Evolutionary conservation across 2,113 vertebrate species (phyloP).

Genomic region (Nerophis lumbriciformis): DNA sequence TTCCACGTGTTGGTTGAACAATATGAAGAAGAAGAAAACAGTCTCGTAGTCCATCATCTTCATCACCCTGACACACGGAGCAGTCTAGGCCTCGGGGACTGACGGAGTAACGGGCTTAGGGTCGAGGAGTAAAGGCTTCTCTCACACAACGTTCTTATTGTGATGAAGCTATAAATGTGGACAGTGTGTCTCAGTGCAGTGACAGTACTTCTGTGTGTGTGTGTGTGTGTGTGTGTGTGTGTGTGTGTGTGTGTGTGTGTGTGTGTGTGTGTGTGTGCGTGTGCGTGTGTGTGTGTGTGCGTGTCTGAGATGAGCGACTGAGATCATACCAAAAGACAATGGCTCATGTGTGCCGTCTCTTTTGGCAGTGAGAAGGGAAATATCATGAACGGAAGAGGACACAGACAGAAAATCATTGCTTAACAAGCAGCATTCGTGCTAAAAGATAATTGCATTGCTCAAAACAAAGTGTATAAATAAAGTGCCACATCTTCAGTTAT

Average conservation of each 20-base stretch:
- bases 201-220: slow-evolving; percentile 59
- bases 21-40: slow-evolving; percentile 29
- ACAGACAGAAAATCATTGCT: slow-evolving; percentile 32
- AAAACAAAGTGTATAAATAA: background rate
- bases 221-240: slow-evolving; percentile 31
- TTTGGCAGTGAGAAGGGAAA: slow-evolving; percentile 59
- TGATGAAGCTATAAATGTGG: slow-evolving; percentile 69
- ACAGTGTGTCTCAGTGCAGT: slow-evolving; percentile 62
- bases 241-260: slow-evolving; percentile 31
- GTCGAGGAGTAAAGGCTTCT: slow-evolving; percentile 36
- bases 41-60: slow-evolving; percentile 1
- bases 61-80: slow-evolving; percentile 17
- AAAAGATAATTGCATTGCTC: slow-evolving; percentile 18
- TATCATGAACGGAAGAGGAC: slow-evolving; percentile 47
- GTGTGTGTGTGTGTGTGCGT: slow-evolving; percentile 29
- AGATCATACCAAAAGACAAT: slow-evolving; percentile 73
- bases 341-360: slow-evolving; percentile 57
- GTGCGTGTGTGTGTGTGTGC: slow-evolving; percentile 31
- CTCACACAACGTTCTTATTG: slow-evolving; percentile 69
- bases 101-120: slow-evolving; percentile 27
- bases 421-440: slow-evolving; percentile 17
- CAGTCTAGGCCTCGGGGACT: slow-evolving; percentile 44
- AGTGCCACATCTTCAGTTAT: too few species aligned
- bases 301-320: slow-evolving; percentile 44
- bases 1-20: slow-evolving; percentile 7